Conservation (phyloP, 1,140 invertebrate species). For the Nylanderia fulva region DNA sequence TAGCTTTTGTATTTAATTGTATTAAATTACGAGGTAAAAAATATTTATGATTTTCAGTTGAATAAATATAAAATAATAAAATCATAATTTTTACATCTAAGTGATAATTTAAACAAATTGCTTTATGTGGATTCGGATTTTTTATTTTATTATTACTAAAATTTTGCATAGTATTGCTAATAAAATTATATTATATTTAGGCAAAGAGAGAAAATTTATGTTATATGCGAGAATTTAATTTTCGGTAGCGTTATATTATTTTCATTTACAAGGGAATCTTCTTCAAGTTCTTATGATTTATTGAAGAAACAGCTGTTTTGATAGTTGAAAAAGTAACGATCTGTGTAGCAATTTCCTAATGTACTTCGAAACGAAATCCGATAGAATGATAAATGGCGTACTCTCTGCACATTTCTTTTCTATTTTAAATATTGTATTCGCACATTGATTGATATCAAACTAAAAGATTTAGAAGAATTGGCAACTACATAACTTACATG, state of each 20-base stretch:
- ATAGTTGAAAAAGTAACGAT: not conserved
- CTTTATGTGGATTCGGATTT: no score
- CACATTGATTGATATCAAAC: not conserved
- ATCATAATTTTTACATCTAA: no score
- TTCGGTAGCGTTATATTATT: not conserved
- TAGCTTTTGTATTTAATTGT: no score
- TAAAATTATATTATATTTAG: not conserved
- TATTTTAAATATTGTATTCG: conserved; percentile 9
- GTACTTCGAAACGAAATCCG: conserved; percentile 3
- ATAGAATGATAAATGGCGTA: not conserved
- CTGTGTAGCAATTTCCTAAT: conserved; percentile 3
- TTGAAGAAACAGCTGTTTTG: not conserved
- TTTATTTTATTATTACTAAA: not conserved
- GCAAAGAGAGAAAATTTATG: not conserved
- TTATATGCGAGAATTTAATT: not conserved
- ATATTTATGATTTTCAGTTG: no score
- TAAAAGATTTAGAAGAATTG: not conserved
- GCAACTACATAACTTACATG: no score
- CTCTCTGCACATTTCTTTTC: not conserved
- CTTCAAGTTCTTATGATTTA: not conserved
- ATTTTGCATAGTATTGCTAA: not conserved
- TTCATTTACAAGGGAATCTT: not conserved
- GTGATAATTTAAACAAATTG: no score
- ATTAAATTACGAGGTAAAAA: no score
- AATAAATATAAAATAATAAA: no score